Base-by-base conservation (phyloP, 2,113 vertebrate genomes). In the Gnathonemus longibarbis region DNA sequence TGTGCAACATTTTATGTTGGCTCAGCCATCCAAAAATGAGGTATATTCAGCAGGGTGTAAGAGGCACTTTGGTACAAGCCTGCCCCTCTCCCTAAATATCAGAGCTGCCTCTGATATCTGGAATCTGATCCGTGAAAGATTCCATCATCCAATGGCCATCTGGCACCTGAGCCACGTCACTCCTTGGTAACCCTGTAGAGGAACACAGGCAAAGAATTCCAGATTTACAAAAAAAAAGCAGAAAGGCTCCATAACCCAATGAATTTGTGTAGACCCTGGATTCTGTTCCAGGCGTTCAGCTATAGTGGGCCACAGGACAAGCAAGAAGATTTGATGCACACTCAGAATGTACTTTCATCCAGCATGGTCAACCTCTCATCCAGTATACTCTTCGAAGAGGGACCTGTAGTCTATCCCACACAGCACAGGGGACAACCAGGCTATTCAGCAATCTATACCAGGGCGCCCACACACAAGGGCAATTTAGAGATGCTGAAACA, bases 81-180 rank as follows among this genome's bases (percentile, higher is more conserved):
- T 19, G 74, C 74, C 35, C 35, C 35, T 17, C 35, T 80, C 15
- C 74, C 35, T 80, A 39, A 80, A 80, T 39, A 42, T 42, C 74
- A 80, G 74, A n/a, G 42, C 56, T 49, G 46, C 89, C 84, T 19
- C 89, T 56, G 58, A 90, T 90, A 46, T 90, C 84, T 35, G 95
- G 91, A 90, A 96, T 94, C 92, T 94, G 95, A 42, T 97, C 96
- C 84, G 94, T 89, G 88, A 96, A 95, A 0, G 96, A 88, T 85
- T 94, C 95, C 0, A 94, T 88, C 94, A 95, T 93, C 96, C 96
- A 97, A 1, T 96, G 96, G 91, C 95, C 95, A 0, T 96, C 95
- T 2, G 94, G 93, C 92, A 94, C 87, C 0, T 93, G 93, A 5
- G 92, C 27, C 88, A 88, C n/a, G 0, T 39, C 87, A 48, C 24